phyloP scores from a whole-genome alignment of 1,140 invertebrate genomes.

The Delia radicum region DNA sequence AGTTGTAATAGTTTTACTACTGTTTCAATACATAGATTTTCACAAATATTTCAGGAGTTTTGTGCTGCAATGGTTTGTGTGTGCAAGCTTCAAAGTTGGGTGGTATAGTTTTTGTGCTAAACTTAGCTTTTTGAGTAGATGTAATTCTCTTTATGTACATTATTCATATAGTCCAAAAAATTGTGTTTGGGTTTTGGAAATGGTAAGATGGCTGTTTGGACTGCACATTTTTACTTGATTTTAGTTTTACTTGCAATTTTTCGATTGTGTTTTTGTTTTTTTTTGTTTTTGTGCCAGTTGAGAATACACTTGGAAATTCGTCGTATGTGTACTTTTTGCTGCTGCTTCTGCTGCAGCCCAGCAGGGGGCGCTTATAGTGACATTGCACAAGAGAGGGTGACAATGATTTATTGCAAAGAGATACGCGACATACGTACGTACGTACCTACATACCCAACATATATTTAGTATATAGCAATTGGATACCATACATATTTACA shows the following conservation, averaged over 20 bases:
- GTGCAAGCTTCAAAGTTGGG: background rate
- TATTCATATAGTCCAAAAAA: background rate
- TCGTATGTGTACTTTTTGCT: background rate
- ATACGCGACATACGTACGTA: slow-evolving; percentile 40
- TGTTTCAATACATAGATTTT: background rate
- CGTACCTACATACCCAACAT: background rate
- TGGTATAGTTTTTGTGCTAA: background rate
- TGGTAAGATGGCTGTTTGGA: background rate
- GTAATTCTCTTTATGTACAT: too few species aligned
- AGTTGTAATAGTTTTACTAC: background rate
- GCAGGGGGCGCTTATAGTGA: slow-evolving; percentile 51
- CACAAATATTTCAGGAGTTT: background rate
- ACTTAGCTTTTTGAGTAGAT: background rate
- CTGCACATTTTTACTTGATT: background rate
- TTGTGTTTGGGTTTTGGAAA: background rate
- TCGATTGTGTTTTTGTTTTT: background rate
- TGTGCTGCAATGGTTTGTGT: background rate
- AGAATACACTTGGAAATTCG: background rate
- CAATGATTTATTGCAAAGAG: slow-evolving; percentile 55
- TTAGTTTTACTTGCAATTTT: background rate
- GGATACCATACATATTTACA: background rate
- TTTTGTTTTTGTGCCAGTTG: background rate
- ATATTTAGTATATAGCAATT: background rate
- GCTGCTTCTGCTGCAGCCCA: slow-evolving; percentile 31
- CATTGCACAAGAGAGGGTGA: slow-evolving; percentile 53